Conservation (phyloP, 2,888 invertebrate genomes). For the Atrina japonica region DNA sequence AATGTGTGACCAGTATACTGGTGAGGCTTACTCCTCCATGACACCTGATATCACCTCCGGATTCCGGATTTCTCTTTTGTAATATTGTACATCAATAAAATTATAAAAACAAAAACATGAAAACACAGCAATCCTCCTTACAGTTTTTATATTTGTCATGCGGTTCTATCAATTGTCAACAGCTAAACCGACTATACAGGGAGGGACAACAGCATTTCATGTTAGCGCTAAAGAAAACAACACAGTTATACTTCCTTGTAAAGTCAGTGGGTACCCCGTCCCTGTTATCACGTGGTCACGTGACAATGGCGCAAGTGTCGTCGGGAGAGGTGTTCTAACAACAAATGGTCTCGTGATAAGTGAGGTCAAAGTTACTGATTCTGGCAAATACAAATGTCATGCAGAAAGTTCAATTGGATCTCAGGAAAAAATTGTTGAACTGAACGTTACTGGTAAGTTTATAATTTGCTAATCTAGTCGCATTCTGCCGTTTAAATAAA, state of each 20-base stretch:
- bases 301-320: slow-evolving; percentile 1
- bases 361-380: slow-evolving; percentile 15
- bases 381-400: slow-evolving; percentile 27
- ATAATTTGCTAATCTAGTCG: not conserved
- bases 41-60: too few species aligned
- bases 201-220: slow-evolving; percentile 18
- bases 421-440: slow-evolving; percentile 21
- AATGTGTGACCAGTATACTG: too few species aligned
- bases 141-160: too few species aligned
- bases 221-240: slow-evolving; percentile 28
- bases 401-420: slow-evolving; percentile 28
- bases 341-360: slow-evolving; percentile 24
- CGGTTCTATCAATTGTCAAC: too few species aligned
- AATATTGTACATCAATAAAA: too few species aligned
- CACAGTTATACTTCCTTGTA: slow-evolving; percentile 33
- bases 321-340: slow-evolving; percentile 12
- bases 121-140: too few species aligned
- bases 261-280: slow-evolving; percentile 21
- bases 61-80: too few species aligned
- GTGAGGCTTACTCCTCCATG: too few species aligned
- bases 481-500: not conserved
- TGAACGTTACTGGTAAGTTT: slow-evolving; percentile 30
- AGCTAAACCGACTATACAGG: slow-evolving; percentile 29
- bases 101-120: too few species aligned
- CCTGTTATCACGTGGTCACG: slow-evolving; percentile 28